Evolutionary conservation across 2,797 vertebrate genomes (phyloP), one percentile per base, ranked within the genome.

Genomic region (Garrulus glandarius): DNA sequence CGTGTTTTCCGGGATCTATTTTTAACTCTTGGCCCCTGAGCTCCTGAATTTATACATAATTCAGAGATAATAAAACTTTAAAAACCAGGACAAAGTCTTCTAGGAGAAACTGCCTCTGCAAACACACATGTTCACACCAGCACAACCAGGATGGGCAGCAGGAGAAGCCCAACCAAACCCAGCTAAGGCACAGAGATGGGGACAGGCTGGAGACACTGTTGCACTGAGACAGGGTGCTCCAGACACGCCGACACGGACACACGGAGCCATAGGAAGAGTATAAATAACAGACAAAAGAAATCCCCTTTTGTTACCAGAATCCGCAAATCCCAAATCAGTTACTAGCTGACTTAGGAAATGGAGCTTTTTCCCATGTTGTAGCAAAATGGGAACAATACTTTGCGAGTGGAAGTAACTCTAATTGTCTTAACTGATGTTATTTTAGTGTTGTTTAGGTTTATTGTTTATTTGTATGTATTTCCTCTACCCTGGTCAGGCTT

Each of bases 391-490:
- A 98, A 98, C 98, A 98, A 98, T 98, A 96, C 97, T 92, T 86
- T 9, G 37, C 0, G 32, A 96, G 85, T 97, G 97, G 97, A 97
- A 92, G 68, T 97, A 92, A 95, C 95, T 93, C 85, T 95, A 95
- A 98, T 98, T 98, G 98, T 98, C 98, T 97, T 96, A 97, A 97
- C 97, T 84, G 95, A 92, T 96, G 98, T 97, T 98, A 98, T 98
- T 98, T 98, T 97, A 92, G 97, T 96, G 97, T 95, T 97, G 94
- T 97, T 97, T 97, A 97, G 97, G 97, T 97, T 97, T 98, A 97
- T 91, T 97, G 97, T 97, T 98, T 98, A 97, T 98, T 98, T 97
- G 97, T 93, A 89, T 98, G 97, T 93, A 90, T 98, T 98, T 98
- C 98, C 98, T 98, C 94, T 95, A 57, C 72, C 50, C 46, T 6